A percentile compares a stretch with the other conserved stretches of the same genome.
Evolutionary conservation across 2,113 vertebrate genomes (phyloP).

Genomic region (Thomomys bottae): DNA sequence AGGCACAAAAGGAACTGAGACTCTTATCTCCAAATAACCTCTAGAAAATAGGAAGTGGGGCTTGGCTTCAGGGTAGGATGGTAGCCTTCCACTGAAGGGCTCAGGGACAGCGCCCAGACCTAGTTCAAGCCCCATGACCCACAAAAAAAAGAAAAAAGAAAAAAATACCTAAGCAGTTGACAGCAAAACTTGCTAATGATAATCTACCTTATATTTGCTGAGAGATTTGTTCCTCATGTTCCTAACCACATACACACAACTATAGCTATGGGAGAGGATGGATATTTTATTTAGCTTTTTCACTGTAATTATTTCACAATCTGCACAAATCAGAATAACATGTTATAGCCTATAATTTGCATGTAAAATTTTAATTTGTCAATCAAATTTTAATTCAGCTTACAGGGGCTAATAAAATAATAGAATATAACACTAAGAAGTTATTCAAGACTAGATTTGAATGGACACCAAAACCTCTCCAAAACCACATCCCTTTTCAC

Average conservation of each 20-base stretch:
- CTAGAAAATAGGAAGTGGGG: no score
- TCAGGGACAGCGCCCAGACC: no score
- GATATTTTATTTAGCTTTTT: not conserved
- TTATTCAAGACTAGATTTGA: not conserved
- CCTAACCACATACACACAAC: not conserved
- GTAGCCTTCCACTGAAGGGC: no score
- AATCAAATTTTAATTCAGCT: not conserved
- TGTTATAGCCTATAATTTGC: not conserved
- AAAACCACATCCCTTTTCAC: not conserved
- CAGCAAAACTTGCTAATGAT: not conserved
- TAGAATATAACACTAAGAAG: not conserved
- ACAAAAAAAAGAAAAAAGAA: no score
- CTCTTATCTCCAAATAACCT: no score
- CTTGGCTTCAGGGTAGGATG: no score
- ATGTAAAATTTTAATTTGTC: not conserved
- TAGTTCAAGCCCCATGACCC: no score
- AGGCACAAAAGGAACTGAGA: no score
- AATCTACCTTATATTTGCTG: not conserved
- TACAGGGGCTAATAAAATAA: not conserved
- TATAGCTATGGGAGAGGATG: not conserved
- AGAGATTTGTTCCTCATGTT: not conserved
- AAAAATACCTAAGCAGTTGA: not conserved
- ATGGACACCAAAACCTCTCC: no score
- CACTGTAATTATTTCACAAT: not conserved
- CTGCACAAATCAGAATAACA: not conserved